phyloP scores from a whole-genome alignment of 2,113 vertebrate species.

The Odontophorus gujanensis region DNA sequence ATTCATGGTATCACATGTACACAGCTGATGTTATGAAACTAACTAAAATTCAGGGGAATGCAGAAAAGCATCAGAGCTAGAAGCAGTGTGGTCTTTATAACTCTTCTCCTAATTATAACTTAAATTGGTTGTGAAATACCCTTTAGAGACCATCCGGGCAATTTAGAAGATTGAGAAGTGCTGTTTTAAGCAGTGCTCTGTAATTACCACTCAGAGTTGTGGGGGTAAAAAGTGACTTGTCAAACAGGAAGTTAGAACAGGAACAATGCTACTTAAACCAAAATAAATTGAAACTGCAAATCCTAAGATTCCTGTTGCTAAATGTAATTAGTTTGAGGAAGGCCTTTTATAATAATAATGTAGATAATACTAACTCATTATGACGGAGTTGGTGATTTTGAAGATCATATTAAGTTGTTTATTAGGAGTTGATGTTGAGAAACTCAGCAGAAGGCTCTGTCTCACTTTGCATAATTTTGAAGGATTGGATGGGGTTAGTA shows the following conservation, averaged over 20 bases:
- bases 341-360: neutral
- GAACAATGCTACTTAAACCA: neutral
- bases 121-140: neutral
- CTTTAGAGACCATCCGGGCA: neutral
- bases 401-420: neutral
- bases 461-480: neutral
- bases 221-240: neutral
- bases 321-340: conserved; percentile 3
- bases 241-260: neutral
- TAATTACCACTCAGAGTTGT: neutral
- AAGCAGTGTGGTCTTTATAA: neutral
- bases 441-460: neutral
- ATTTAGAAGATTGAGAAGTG: neutral
- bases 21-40: neutral
- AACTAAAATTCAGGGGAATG: neutral
- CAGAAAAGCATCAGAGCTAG: neutral
- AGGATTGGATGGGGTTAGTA: neutral
- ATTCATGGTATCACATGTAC: neutral
- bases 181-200: neutral
- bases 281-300: conserved; percentile 4
- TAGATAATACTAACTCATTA: neutral
- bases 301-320: neutral
- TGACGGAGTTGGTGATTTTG: neutral
- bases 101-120: neutral
- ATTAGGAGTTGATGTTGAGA: neutral